Percentiles rank a stretch among this genome's conserved stretches.
phyloP scores from a whole-genome alignment of 2,888 invertebrate species.

The Drosophila antonietae region DNA sequence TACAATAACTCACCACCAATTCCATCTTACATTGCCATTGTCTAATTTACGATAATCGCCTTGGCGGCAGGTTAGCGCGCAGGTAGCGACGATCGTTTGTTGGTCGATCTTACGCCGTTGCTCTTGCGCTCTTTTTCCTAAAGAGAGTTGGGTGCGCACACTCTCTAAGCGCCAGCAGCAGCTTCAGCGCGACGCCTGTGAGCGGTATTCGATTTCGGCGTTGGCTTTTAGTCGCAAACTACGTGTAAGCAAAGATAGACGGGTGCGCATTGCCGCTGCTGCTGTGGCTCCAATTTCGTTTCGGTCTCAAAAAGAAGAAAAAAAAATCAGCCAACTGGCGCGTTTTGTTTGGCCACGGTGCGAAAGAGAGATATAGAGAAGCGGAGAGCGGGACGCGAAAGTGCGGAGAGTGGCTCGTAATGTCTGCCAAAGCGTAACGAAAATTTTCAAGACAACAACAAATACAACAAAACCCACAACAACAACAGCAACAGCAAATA shows the following conservation, averaged over 20 bases:
- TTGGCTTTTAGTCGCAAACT: slow-evolving; percentile 67
- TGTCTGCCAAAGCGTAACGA: slow-evolving; percentile 79
- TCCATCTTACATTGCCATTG: slow-evolving; percentile 1
- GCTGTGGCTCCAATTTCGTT: slow-evolving; percentile 46
- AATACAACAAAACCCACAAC: slow-evolving; percentile 20
- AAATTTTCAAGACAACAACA: slow-evolving; percentile 58
- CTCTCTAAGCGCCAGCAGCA: slow-evolving; percentile 32
- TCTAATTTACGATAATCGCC: slow-evolving; percentile 21
- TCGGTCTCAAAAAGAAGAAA: slow-evolving; percentile 43
- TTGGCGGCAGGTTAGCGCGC: background rate
- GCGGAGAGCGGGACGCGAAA: slow-evolving; percentile 45
- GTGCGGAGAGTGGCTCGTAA: slow-evolving; percentile 77
- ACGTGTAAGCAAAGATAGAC: slow-evolving; percentile 73
- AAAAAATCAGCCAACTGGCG: slow-evolving; percentile 24
- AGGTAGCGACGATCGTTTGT: slow-evolving; percentile 24
- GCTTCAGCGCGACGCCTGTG: slow-evolving; percentile 19
- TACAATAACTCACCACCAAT: background rate
- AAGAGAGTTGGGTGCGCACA: slow-evolving; percentile 45
- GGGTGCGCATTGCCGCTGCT: slow-evolving; percentile 38
- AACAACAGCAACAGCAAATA: slow-evolving; percentile 47
- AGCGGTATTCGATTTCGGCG: slow-evolving; percentile 38
- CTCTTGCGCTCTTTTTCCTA: slow-evolving; percentile 19
- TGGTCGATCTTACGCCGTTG: background rate
- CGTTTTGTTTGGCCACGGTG: slow-evolving; percentile 26
- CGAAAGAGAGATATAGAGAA: slow-evolving; percentile 8